phyloP scores from a whole-genome alignment of 2,888 invertebrate species.

The Pterostichus madidus region DNA sequence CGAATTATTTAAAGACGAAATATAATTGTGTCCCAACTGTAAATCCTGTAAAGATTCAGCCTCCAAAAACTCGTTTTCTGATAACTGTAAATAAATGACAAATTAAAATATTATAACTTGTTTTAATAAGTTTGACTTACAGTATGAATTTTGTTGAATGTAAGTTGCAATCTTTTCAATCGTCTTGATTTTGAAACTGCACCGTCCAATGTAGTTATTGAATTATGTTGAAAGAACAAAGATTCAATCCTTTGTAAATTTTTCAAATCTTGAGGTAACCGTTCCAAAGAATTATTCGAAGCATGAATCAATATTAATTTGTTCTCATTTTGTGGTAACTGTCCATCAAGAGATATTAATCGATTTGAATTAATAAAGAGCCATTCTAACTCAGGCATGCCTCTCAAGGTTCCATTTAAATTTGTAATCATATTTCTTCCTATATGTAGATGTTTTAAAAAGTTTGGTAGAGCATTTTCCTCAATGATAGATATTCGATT shows the following conservation, averaged over 20 bases:
- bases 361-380: conserved; percentile 89
- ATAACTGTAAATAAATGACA: conserved; percentile 78
- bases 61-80: conserved; percentile 87
- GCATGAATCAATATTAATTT: conserved; percentile 86
- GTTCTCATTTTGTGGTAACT: conserved; percentile 85
- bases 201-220: conserved; percentile 85
- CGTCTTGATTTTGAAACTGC: conserved; percentile 84
- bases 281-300: conserved; percentile 85
- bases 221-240: conserved; percentile 86
- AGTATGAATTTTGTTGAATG: conserved; percentile 86
- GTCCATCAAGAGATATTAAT: conserved; percentile 86
- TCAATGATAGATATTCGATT: conserved; percentile 88
- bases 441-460: conserved; percentile 85
- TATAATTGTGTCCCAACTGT: conserved; percentile 86
- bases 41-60: conserved; percentile 85
- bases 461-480: conserved; percentile 84
- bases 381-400: conserved; percentile 86
- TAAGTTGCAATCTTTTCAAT: conserved; percentile 84
- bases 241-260: conserved; percentile 85
- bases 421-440: conserved; percentile 86
- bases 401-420: conserved; percentile 88
- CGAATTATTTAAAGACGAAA: conserved; percentile 86
- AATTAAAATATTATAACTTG: conserved; percentile 51
- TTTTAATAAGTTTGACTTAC: conserved; percentile 77
- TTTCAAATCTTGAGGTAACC: conserved; percentile 85